Evolutionary conservation across 2,113 vertebrate genomes (phyloP), one percentile per base, ranked within the genome.

Genomic region (Austrofundulus limnaeus): DNA sequence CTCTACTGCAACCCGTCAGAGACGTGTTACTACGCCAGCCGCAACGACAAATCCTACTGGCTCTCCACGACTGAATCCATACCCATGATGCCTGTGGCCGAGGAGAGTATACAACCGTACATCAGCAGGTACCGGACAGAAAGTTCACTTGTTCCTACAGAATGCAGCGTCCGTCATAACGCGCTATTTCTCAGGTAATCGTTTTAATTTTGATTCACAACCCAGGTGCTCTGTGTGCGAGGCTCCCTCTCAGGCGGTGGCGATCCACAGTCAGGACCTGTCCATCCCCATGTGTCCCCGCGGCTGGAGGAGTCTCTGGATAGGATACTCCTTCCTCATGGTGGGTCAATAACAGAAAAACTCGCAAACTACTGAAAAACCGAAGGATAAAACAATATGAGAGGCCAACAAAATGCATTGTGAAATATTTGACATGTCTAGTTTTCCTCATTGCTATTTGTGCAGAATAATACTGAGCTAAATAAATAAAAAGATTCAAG

Each of bases 31-130:
- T 98, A 96, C 0, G 96, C 97, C 74, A 94, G 94, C 75, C 91
- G 95, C 43, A 98, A 98, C 0, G 97, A 98, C 87, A 99, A 98
- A 56, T 99, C 97, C 72, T 99, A 96, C 84, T 98, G 97, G 97
- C 95, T 99, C 13, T 98, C 97, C 72, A 99, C 96, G 19, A 93
- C 94, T 0, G 95, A 94, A 1, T 92, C 96, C 12, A 98, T 98
- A 57, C 97, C 97, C 77, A 98, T 98, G 96, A 96, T 96, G 95
- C 97, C 97, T 0, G 94, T 98, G 47, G 78, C 87, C 63, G 92
- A 92, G 0, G 11, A 57, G 0, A 91, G 95, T 88, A 98, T 99
- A 55, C 84, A 71, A 0, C 88, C 90, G 42, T 97, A 98, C 85
- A 96, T 99, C 90, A 98, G 97, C 78, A 94, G 95, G 89, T 90